Conservation (phyloP, 2,113 vertebrate species). For the Nycticorax nycticorax region DNA sequence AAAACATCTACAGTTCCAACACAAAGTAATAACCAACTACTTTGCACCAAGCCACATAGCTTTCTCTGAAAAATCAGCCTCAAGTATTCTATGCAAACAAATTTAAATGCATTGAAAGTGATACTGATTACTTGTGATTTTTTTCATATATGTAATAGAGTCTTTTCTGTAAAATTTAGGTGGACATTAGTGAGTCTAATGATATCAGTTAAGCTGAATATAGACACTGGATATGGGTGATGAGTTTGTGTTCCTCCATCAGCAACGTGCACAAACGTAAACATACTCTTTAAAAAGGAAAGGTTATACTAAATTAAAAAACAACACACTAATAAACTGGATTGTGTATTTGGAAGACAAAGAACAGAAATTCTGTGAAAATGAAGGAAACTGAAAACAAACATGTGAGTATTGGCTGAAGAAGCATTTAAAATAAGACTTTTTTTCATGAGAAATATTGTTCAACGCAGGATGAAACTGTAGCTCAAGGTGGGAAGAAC, state of each 20-base stretch:
- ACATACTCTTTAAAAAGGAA: constrained; percentile 20
- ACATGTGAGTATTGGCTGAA: background rate
- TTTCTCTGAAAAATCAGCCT: background rate
- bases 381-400: background rate
- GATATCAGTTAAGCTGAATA: background rate
- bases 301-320: constrained; percentile 9
- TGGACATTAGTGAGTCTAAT: background rate
- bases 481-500: background rate
- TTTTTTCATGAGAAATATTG: background rate
- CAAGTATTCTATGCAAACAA: background rate
- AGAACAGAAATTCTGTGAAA: constrained; percentile 24
- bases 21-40: background rate
- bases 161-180: background rate
- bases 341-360: constrained; percentile 24
- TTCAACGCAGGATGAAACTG: background rate
- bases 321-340: background rate
- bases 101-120: background rate
- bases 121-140: background rate
- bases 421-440: constrained; percentile 26
- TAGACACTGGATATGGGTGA: background rate
- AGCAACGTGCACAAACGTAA: constrained; percentile 34
- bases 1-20: constrained; percentile 2
- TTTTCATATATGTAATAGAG: background rate
- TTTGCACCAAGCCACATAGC: background rate
- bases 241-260: background rate